Base-by-base conservation (phyloP, 2,113 vertebrate species). In the Apaloderma vittatum region DNA sequence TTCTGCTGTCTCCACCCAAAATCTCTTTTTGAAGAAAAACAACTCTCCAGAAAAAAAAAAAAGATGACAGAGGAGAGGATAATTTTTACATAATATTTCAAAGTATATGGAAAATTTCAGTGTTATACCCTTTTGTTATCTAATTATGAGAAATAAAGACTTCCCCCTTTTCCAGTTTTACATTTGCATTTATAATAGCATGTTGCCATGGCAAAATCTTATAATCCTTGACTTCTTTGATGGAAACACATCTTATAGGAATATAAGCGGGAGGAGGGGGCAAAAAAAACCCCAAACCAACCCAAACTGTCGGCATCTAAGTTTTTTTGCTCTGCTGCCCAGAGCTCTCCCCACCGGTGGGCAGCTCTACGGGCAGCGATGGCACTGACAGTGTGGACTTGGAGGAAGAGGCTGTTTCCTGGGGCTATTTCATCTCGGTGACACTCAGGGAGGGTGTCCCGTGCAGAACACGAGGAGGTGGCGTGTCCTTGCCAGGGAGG, bases 181-280 rank as follows among this genome's bases (percentile, higher is more conserved):
- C 67, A 94, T 95, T 93, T 96, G 94, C 95, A 97, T 97, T 96
- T 87, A 67, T 96, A 96, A 95, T 89, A 51, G 78, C 29, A 24
- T 32, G 95, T 97, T 97, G 91, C 96, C 95, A 95, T 96, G 94
- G 95, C 11, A 2, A 96, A 96, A 88, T 62, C 91, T 89, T 96
- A 94, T 68, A 55, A 86, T 91, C 94, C 86, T 46, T 84, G 76
- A 78, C 68, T 94, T 93, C 68, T 85, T 63, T 94, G 84, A 61
- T 73, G 87, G 85, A 88, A 86, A 36, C 43, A 9, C 17, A 83
- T 88, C 77, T 57, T 27, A 4, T 15, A 75, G 68, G 73, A 73
- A 49, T 7, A 8, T 22, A 12, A 7, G 57, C 21, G 76, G 49
- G 55, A n/a, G n/a, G n/a, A n/a, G 40, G 37, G 40, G 40, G 40